These are phyloP conservation scores for Proctacanthus coquilletti DNA, from an alignment of 1,140 invertebrate genomes.

Conservation along the genomic window DNA sequence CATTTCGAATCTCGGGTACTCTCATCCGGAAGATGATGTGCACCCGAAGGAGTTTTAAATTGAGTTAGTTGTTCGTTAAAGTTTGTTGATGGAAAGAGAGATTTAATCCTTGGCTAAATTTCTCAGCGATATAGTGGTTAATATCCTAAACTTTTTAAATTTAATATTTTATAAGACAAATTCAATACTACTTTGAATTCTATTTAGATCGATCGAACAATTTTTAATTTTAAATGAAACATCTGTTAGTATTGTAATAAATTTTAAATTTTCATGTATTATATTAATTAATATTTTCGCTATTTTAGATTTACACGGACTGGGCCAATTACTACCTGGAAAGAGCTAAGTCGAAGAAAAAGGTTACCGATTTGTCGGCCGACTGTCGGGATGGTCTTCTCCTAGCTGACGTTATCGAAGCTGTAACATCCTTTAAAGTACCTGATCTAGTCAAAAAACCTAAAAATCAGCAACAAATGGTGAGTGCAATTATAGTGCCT, in stretches of 20 bases:
- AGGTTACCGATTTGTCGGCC: constrained; percentile 68
- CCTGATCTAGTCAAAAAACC: constrained; percentile 76
- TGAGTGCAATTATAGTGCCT: no score
- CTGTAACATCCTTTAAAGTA: constrained; percentile 83
- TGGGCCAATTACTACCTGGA: constrained; percentile 97
- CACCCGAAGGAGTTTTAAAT: no score
- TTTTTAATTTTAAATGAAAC: background rate
- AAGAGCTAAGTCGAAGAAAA: constrained; percentile 66
- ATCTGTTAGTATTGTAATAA: constrained; percentile 1
- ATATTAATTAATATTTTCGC: background rate
- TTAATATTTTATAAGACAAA: background rate
- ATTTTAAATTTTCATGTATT: background rate
- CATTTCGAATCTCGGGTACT: no score
- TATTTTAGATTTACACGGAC: constrained; percentile 80
- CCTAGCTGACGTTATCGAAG: constrained; percentile 82
- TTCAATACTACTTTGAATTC: constrained; percentile 2
- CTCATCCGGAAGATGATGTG: no score
- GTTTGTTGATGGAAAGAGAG: no score
- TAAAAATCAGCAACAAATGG: constrained; percentile 80
- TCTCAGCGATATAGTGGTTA: constrained; percentile 7
- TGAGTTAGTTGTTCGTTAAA: no score
- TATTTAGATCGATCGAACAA: background rate
- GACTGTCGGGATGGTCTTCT: constrained; percentile 85
- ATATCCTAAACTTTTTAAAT: background rate
- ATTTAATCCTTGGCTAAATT: no score